Evolutionary conservation across 2,888 invertebrate species (phyloP).

Genomic region (Netelia virgata): DNA sequence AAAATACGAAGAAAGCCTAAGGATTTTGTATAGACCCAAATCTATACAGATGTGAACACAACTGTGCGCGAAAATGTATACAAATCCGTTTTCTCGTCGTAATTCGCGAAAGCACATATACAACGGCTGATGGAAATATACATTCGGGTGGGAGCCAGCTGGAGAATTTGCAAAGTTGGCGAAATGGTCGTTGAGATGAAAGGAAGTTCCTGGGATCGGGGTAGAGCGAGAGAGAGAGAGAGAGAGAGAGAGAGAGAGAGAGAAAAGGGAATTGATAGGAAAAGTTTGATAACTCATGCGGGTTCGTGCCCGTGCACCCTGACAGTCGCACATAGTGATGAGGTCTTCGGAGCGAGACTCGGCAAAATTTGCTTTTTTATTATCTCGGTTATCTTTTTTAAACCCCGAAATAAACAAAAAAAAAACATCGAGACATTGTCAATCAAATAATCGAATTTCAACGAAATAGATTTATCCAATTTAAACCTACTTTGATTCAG

Average conservation of each 20-base stretch:
- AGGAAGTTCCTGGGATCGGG: not conserved
- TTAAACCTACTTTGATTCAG: too few relatives aligned
- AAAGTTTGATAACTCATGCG: slow-evolving; percentile 46
- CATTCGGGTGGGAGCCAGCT: not conserved
- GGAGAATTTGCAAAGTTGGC: slow-evolving; percentile 52
- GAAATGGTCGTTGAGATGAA: slow-evolving; percentile 46
- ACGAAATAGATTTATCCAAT: too few relatives aligned
- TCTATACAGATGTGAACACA: too few relatives aligned
- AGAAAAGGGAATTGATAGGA: slow-evolving; percentile 42
- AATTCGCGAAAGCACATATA: slow-evolving; percentile 39
- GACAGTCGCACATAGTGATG: slow-evolving; percentile 25
- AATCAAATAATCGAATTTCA: too few relatives aligned
- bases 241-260: not conserved
- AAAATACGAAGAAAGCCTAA: too few relatives aligned
- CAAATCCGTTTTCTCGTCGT: slow-evolving; percentile 24
- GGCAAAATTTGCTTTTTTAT: not conserved
- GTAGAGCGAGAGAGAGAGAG: not conserved
- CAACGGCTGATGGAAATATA: not conserved
- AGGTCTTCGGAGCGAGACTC: not conserved
- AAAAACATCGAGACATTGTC: too few relatives aligned
- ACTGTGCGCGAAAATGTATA: not conserved
- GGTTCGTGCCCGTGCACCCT: not conserved
- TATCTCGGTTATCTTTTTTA: not conserved
- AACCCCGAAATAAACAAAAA: too few relatives aligned
- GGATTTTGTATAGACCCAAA: too few relatives aligned